Evolutionary conservation across 2,888 invertebrate species (phyloP).

Genomic region (Malthinus seriepunctatus): DNA sequence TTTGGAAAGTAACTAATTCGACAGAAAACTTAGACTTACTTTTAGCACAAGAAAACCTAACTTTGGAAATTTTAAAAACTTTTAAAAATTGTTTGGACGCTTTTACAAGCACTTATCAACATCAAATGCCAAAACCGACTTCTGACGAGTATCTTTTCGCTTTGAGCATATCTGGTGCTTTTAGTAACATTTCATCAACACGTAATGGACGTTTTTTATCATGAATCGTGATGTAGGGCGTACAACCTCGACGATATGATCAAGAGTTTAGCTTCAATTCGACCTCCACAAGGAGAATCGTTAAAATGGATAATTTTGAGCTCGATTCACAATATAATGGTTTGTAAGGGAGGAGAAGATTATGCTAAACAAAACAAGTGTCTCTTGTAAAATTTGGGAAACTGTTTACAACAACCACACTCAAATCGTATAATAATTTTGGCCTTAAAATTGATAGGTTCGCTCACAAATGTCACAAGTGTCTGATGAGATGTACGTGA

Average conservation of each 20-base stretch:
- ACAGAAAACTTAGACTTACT: too few relatives aligned
- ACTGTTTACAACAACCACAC: conserved; percentile 2
- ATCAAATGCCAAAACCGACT: too few relatives aligned
- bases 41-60: conserved; percentile 6
- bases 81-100: conserved; percentile 12
- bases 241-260: conserved; percentile 11
- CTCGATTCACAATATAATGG: conserved; percentile 15
- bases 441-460: conserved; percentile 10
- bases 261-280: too few relatives aligned
- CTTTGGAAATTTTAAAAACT: conserved; percentile 9
- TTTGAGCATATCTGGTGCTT: too few relatives aligned
- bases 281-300: conserved; percentile 13
- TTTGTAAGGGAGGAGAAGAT: conserved; percentile 14
- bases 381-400: neutral
- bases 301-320: conserved; percentile 17
- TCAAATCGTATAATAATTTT: conserved; percentile 9
- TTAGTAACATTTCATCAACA: conserved; percentile 15
- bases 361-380: conserved; percentile 6
- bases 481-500: neutral
- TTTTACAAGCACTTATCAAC: too few relatives aligned
- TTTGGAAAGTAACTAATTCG: too few relatives aligned
- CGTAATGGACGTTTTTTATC: conserved; percentile 23
- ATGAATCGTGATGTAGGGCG: conserved; percentile 6
- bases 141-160: too few relatives aligned
- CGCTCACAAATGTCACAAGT: neutral